Evolutionary conservation across 2,113 vertebrate genomes (phyloP).

Genomic region (Spheniscus mendiculus): DNA sequence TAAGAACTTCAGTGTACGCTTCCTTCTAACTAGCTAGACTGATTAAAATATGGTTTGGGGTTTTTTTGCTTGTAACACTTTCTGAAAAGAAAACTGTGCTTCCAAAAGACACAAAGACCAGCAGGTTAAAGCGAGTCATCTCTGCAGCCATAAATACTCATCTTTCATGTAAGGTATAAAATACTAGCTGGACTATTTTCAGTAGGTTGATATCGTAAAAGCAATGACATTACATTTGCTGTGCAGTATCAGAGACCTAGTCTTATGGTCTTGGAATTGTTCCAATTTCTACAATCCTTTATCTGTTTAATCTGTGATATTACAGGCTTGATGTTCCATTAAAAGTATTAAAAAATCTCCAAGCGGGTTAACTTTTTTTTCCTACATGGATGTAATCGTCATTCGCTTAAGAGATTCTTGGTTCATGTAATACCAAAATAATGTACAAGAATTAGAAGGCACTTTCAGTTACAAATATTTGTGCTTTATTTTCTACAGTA

Average conservation of each 20-base stretch:
- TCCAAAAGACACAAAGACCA: background rate
- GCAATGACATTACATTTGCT: conserved; percentile 26
- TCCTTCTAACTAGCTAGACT: background rate
- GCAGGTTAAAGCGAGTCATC: background rate
- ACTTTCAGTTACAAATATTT: background rate
- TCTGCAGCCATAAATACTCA: background rate
- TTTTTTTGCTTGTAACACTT: background rate
- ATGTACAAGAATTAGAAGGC: background rate
- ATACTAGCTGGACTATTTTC: background rate
- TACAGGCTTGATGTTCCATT: conserved; percentile 49
- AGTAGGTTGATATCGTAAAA: background rate
- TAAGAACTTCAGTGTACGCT: background rate
- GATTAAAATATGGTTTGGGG: background rate
- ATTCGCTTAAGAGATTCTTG: background rate
- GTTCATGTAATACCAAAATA: background rate
- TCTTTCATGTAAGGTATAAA: background rate
- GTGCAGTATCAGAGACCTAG: background rate
- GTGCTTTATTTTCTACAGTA: background rate
- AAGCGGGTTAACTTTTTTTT: background rate
- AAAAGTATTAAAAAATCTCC: conserved; percentile 50
- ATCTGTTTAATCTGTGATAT: conserved; percentile 30
- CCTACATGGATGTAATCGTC: background rate
- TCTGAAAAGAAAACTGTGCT: background rate
- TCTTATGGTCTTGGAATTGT: background rate
- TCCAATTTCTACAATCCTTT: conserved; percentile 7